Percentiles rank a stretch among this genome's conserved stretches.
Evolutionary conservation across 64 coral and sea anemone species (phyloP).

Genomic region (Stichodactyla mertensii): DNA sequence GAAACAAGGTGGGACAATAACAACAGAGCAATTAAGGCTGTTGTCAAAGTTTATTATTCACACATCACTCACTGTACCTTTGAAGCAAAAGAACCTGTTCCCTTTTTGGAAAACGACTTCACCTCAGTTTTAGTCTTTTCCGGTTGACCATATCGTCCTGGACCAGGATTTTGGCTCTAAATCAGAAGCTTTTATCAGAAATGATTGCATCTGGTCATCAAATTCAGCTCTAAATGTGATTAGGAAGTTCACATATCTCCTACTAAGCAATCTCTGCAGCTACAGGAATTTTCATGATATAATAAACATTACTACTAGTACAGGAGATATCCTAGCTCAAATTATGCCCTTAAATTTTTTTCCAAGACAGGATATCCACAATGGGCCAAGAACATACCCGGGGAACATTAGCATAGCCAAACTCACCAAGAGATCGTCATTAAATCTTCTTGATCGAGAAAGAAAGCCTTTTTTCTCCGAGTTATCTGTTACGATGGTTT

Average conservation of each 20-base stretch:
- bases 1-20: no score
- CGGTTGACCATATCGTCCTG: constrained; percentile 68
- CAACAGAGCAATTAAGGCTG: no score
- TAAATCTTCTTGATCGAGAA: constrained; percentile 74
- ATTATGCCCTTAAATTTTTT: neutral
- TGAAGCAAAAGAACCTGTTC: constrained; percentile 88
- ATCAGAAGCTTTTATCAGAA: neutral
- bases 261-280: no score
- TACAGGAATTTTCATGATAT: neutral
- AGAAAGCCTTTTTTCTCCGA: constrained; percentile 97
- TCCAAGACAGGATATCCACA: neutral
- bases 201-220: neutral
- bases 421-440: constrained; percentile 37
- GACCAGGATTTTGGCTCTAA: constrained; percentile 87
- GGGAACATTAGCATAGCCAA: no score
- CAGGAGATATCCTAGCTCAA: neutral
- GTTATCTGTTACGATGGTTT: constrained; percentile 86
- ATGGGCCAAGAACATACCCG: no score
- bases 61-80: constrained; percentile 47
- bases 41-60: neutral
- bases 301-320: no score
- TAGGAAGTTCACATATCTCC: no score
- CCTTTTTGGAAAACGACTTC: constrained; percentile 80
- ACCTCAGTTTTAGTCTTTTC: constrained; percentile 57
- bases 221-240: neutral